Conservation (phyloP, 2,888 invertebrate species). For the Lasioglossum lativentre region DNA sequence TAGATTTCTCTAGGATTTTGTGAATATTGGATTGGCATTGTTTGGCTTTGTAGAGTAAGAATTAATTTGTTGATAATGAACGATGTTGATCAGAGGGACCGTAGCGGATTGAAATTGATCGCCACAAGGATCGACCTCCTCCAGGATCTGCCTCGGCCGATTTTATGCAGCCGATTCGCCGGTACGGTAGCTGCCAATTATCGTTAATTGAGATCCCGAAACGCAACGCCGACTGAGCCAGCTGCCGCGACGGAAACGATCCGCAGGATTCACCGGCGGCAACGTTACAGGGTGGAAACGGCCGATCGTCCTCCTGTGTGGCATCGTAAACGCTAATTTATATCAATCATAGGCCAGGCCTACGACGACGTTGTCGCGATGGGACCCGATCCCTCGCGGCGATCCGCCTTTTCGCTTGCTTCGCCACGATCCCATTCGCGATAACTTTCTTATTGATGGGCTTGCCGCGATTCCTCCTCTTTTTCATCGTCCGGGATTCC, state of each 20-base stretch:
- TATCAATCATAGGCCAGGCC: slow-evolving; percentile 51
- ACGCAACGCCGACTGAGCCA: slow-evolving; percentile 68
- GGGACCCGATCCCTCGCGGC: slow-evolving; percentile 43
- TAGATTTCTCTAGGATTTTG: background rate
- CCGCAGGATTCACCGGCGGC: slow-evolving; percentile 18
- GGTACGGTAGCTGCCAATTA: slow-evolving; percentile 79
- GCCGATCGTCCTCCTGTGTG: slow-evolving; percentile 38
- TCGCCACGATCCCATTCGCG: background rate
- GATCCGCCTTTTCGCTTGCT: slow-evolving; percentile 27
- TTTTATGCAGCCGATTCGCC: slow-evolving; percentile 67
- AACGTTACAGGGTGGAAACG: slow-evolving; percentile 23
- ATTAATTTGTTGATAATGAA: background rate
- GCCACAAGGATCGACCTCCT: slow-evolving; percentile 21
- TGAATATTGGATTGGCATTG: background rate
- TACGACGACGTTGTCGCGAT: slow-evolving; percentile 38
- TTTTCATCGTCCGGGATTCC: background rate
- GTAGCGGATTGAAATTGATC: background rate
- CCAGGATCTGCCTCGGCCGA: slow-evolving; percentile 47
- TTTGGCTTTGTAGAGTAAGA: background rate
- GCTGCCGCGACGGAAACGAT: slow-evolving; percentile 68
- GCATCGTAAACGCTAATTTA: slow-evolving; percentile 59
- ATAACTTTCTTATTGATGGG: slow-evolving; percentile 25
- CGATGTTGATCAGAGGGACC: background rate
- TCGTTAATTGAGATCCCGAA: slow-evolving; percentile 80
- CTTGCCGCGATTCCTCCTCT: background rate